A percentile compares a stretch with the other conserved stretches of the same genome.
Evolutionary conservation across 2,888 invertebrate genomes (phyloP).

Genomic region (Hylaea fasciaria): DNA sequence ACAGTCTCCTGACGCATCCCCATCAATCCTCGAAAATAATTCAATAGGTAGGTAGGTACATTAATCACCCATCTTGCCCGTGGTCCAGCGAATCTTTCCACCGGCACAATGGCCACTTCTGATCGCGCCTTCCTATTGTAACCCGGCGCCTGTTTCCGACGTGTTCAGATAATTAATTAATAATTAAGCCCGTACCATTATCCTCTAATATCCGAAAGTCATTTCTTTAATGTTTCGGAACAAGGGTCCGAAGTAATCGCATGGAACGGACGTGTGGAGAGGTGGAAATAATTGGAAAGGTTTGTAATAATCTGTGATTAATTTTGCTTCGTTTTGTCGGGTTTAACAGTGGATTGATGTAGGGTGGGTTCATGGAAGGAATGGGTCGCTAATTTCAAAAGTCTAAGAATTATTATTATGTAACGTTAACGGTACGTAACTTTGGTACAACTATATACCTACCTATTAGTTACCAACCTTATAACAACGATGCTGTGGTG

Average conservation of each 20-base stretch:
- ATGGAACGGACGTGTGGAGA: conserved; percentile 36
- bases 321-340: conserved; percentile 23
- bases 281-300: conserved; percentile 33
- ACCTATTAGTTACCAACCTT: too few relatives aligned
- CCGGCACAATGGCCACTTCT: conserved; percentile 30
- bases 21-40: conserved; percentile 16
- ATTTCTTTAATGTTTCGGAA: conserved; percentile 40
- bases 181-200: conserved; percentile 41
- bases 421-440: too few relatives aligned
- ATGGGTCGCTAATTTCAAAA: background rate
- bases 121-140: conserved; percentile 34
- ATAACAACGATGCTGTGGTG: too few relatives aligned
- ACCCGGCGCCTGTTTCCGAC: conserved; percentile 37
- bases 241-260: conserved; percentile 34
- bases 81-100: conserved; percentile 28
- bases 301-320: conserved; percentile 34
- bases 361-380: background rate
- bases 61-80: conserved; percentile 21
- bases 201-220: conserved; percentile 40
- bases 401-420: background rate
- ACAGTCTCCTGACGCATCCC: conserved; percentile 3
- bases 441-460: too few relatives aligned
- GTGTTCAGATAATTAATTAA: conserved; percentile 46
- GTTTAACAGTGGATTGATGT: conserved; percentile 8
- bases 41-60: too few relatives aligned